Percentiles rank a stretch among this genome's conserved stretches.
These are phyloP conservation scores for Rotaria sp. DNA, from an alignment of 2,888 invertebrate species.

Conservation along the genomic window DNA sequence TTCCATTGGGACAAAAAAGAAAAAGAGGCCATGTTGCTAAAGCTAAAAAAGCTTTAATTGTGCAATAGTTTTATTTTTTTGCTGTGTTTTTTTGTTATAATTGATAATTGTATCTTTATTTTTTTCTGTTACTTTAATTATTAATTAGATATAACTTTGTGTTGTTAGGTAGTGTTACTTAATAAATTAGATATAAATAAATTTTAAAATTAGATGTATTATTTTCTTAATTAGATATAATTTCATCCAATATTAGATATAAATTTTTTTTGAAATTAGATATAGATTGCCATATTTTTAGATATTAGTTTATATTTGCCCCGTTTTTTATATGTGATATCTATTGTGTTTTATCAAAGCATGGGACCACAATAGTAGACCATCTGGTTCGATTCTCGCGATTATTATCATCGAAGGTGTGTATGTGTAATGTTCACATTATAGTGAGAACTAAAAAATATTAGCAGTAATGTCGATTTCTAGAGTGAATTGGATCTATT, in stretches of 20 bases:
- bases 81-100: background rate
- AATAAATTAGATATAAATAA: too few species aligned
- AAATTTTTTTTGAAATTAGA: background rate
- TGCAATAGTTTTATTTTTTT: background rate
- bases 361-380: too few species aligned
- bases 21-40: background rate
- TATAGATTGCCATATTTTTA: background rate
- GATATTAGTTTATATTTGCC: background rate
- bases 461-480: background rate
- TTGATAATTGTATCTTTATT: too few species aligned
- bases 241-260: background rate
- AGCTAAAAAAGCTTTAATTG: background rate
- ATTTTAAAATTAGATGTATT: background rate
- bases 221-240: background rate
- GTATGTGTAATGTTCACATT: too few species aligned
- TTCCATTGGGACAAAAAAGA: constrained; percentile 27
- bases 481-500: background rate
- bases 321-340: background rate
- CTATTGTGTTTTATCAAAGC: too few species aligned
- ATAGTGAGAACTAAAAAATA: too few species aligned
- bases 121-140: too few species aligned
- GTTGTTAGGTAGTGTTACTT: too few species aligned
- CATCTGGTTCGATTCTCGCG: too few species aligned
- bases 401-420: too few species aligned
- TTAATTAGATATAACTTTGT: too few species aligned